Evolutionary conservation across 2,113 vertebrate species (phyloP).

Genomic region (Corythornis cristatus): DNA sequence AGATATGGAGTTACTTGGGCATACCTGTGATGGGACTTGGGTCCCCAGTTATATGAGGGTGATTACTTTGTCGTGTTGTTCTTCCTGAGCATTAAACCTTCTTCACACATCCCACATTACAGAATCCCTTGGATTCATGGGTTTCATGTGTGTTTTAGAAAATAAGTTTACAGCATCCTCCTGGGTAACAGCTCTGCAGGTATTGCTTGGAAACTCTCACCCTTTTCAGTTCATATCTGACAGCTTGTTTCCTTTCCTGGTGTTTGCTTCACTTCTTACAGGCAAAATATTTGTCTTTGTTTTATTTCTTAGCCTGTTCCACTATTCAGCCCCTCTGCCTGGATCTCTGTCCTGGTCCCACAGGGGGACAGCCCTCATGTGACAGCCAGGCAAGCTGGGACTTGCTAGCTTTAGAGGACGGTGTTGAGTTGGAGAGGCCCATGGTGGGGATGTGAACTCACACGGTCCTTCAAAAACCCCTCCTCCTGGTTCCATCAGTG

Average conservation of each 20-base stretch:
- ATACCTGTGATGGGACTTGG: neutral
- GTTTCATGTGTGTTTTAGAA: neutral
- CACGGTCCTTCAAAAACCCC: neutral
- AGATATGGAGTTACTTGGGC: neutral
- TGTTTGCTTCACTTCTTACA: neutral
- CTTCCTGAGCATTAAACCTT: neutral
- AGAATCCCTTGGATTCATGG: neutral
- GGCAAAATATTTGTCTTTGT: neutral
- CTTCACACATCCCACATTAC: neutral
- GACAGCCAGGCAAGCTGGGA: neutral
- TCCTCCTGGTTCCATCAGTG: neutral
- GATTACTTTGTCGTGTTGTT: neutral
- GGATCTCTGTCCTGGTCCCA: neutral
- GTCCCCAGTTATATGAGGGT: accelerated
- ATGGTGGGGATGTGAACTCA: neutral
- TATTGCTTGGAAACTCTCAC: neutral
- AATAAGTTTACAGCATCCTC: neutral
- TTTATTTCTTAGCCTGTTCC: neutral
- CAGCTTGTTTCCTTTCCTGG: neutral
- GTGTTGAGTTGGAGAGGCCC: neutral
- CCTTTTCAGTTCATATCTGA: neutral
- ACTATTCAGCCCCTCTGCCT: neutral
- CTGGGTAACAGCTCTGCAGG: neutral
- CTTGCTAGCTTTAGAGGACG: neutral
- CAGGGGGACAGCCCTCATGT: neutral